phyloP scores from a whole-genome alignment of 2,113 vertebrate species.

The Nanorana parkeri region DNA sequence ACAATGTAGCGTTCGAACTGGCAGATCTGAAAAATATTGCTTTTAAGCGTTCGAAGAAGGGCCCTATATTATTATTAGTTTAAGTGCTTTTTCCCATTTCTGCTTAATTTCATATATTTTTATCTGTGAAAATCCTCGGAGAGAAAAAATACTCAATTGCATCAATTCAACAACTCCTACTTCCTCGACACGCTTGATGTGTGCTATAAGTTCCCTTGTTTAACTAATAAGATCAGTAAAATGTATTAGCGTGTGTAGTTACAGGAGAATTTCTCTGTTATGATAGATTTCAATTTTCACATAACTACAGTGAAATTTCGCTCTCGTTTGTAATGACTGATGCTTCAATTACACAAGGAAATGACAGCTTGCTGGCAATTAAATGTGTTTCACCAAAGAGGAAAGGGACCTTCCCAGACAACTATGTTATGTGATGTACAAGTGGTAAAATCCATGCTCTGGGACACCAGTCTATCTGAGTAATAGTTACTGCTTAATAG shows the following conservation, averaged over 20 bases:
- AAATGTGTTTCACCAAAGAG: conserved; percentile 42
- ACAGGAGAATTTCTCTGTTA: conserved; percentile 50
- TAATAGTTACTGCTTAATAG: background rate
- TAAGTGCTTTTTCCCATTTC: conserved; percentile 46
- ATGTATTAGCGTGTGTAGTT: conserved; percentile 42
- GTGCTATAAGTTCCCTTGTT: conserved; percentile 41
- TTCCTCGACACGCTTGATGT: conserved; percentile 47
- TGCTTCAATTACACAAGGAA: conserved; percentile 51
- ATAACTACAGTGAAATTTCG: conserved; percentile 34
- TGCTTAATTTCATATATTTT: conserved; percentile 34
- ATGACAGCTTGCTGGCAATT: conserved; percentile 54
- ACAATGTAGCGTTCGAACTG: conserved; percentile 74
- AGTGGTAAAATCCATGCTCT: conserved; percentile 18
- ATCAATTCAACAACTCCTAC: conserved; percentile 56
- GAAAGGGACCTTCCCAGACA: conserved; percentile 50
- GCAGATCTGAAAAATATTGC: conserved; percentile 76
- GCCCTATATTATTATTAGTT: conserved; percentile 70
- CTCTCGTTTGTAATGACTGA: conserved; percentile 50
- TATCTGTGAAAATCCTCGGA: conserved; percentile 56
- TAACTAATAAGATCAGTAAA: conserved; percentile 55
- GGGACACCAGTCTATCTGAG: conserved; percentile 24
- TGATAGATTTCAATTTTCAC: conserved; percentile 55
- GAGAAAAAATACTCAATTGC: conserved; percentile 63
- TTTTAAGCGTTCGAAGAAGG: conserved; percentile 70
- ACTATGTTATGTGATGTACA: conserved; percentile 41